A percentile compares a stretch with the other conserved stretches of the same genome.
These are phyloP conservation scores for Calcarius ornatus DNA, from an alignment of 2,113 vertebrate species.

Conservation along the genomic window DNA sequence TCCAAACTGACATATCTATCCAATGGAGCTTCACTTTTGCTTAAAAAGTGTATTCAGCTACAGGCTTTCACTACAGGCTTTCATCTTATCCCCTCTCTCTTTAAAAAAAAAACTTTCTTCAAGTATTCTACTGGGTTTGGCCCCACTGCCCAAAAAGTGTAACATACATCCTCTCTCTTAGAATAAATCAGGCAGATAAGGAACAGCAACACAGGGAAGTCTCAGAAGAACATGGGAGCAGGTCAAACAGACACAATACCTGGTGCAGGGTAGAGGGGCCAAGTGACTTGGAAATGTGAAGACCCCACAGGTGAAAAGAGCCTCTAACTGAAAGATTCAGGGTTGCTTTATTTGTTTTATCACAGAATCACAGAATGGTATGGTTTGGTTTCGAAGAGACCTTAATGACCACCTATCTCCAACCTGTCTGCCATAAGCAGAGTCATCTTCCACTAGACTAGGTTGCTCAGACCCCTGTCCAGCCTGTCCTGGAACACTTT, in stretches of 20 bases:
- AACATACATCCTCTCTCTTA: neutral
- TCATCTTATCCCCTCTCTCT: neutral
- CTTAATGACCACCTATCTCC: neutral
- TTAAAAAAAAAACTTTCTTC: neutral
- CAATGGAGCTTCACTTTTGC: neutral
- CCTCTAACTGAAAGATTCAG: neutral
- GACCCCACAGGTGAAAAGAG: neutral
- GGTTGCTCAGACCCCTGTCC: neutral
- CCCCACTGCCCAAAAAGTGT: neutral
- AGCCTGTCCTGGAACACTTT: neutral
- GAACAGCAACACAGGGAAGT: neutral
- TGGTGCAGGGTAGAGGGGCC: neutral
- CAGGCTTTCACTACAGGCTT: neutral
- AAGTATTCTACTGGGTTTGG: neutral
- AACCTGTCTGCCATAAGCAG: neutral
- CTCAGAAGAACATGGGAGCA: neutral
- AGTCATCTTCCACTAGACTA: neutral
- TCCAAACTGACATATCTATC: neutral
- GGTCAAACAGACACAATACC: neutral
- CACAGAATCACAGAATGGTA: neutral
- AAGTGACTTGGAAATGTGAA: neutral
- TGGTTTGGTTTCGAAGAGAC: neutral
- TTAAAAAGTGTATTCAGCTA: neutral
- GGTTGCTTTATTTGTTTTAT: neutral
- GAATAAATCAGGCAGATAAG: neutral